Evolutionary conservation across 1,140 invertebrate genomes (phyloP), one percentile per base, ranked within the genome.

Genomic region (Hycleus phaleratus): DNA sequence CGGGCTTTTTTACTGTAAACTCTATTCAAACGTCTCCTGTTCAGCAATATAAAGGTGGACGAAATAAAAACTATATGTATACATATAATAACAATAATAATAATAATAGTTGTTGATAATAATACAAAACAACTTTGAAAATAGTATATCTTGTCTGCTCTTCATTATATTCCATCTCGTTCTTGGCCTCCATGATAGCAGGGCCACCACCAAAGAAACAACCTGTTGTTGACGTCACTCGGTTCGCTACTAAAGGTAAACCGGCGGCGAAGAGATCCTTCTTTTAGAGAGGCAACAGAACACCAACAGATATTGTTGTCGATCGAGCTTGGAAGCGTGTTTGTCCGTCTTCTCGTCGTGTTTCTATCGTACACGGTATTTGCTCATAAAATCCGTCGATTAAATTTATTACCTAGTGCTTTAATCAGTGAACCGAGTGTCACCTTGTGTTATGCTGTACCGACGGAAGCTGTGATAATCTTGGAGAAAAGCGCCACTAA

Each of bases 151-250:
- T 42, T 49, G 18, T 18, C 18, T 52, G 10, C 38, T 44, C 32
- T 45, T 45, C 18, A 10, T 54, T 45, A 32, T 25, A 42, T 25
- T n/a, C 48, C 46, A 26, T 48, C 46, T 54, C 50, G 26, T 52
- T 55, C 42, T 55, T 48, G 58, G 51, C 51, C 51, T 48, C 58
- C 58, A 43, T 52, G 51, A 55, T 59, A 59, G 58, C 51, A 46
- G 44, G 58, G 47, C 58, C 58, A 59, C 58, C 58, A 48, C 45
- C 26, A 51, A 46, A 54, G 58, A 49, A 59, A 49, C 50, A 54
- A 59, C 58, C 58, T 54, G 58, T 59, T 59, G 51, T 51, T 59
- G 58, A 59, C 58, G 58, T 59, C 58, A 59, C 44, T 5, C 10
- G n/a, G 49, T 46, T 46, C 18, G 45, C 45, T 12, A 42, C 40